phyloP scores from a whole-genome alignment of 1,140 invertebrate species.

The Neomicropteryx cornuta region DNA sequence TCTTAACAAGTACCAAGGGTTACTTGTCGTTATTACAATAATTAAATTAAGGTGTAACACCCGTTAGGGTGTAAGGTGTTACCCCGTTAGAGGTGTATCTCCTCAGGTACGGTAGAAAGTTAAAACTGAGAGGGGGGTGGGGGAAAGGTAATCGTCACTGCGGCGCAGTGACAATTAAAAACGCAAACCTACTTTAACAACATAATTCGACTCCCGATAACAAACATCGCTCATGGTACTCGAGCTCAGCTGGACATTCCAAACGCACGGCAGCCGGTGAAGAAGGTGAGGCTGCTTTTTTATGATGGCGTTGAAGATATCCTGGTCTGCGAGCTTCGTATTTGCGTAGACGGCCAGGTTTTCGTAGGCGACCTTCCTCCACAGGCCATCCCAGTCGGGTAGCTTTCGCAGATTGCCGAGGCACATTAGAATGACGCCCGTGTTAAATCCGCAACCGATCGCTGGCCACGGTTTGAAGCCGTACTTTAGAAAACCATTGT shows the following conservation, averaged over 20 bases:
- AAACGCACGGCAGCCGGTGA: constrained; percentile 65
- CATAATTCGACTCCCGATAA: constrained; percentile 52
- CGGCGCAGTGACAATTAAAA: too few species aligned
- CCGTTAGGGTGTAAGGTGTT: too few species aligned
- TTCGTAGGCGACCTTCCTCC: constrained; percentile 58
- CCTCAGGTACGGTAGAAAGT: too few species aligned
- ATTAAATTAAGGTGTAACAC: too few species aligned
- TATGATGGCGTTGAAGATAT: constrained; percentile 79
- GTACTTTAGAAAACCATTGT: constrained; percentile 63
- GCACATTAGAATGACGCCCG: constrained; percentile 72
- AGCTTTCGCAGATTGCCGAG: constrained; percentile 51
- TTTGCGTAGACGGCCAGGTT: constrained; percentile 57
- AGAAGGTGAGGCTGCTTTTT: constrained; percentile 62
- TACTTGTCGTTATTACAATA: too few species aligned
- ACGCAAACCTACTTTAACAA: constrained; percentile 67
- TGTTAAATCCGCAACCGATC: constrained; percentile 66
- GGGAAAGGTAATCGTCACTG: too few species aligned
- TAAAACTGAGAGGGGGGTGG: too few species aligned
- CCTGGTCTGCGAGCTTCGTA: constrained; percentile 75
- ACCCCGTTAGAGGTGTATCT: too few species aligned
- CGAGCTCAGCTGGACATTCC: constrained; percentile 82
- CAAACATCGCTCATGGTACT: constrained; percentile 68
- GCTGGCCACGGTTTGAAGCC: constrained; percentile 72
- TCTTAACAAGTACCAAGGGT: too few species aligned
- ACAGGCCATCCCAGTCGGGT: constrained; percentile 58